These are phyloP conservation scores for Lasioglossum albipes DNA, from an alignment of 1,140 invertebrate species.

Conservation along the genomic window DNA sequence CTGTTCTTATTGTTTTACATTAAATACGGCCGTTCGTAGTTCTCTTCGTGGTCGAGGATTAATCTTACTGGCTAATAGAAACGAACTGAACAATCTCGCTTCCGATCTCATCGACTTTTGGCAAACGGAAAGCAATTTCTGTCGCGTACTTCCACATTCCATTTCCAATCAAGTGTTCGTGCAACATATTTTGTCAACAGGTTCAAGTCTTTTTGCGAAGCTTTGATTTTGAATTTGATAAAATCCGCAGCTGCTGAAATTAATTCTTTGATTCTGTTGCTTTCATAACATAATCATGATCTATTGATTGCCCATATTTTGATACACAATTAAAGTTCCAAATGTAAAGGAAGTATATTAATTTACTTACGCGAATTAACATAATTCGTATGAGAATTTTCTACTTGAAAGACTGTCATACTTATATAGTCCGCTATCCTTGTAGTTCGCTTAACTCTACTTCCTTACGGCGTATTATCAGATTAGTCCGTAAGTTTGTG, in stretches of 20 bases:
- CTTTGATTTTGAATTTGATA: not conserved
- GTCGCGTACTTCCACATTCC: not conserved
- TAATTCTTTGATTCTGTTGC: not conserved
- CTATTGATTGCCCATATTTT: no score
- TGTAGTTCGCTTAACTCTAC: not conserved
- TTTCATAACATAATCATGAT: not conserved
- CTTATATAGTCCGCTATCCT: no score
- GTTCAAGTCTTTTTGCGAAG: not conserved
- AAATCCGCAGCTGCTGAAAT: not conserved
- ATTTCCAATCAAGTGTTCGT: not conserved
- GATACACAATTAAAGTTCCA: no score
- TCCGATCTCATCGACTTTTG: constrained; percentile 34
- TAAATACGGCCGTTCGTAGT: constrained; percentile 70
- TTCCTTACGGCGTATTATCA: not conserved
- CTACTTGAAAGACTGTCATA: no score
- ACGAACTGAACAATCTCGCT: constrained; percentile 49
- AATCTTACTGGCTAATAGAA: constrained; percentile 30
- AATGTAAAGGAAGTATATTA: no score
- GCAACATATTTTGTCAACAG: no score
- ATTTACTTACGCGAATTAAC: no score
- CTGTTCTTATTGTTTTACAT: constrained; percentile 73
- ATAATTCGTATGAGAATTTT: no score
- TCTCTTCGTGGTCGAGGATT: constrained; percentile 70
- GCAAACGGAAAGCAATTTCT: constrained; percentile 32
- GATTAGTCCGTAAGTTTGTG: not conserved